Conservation (phyloP, 1,140 invertebrate species). For the Megalonaias nervosa region DNA sequence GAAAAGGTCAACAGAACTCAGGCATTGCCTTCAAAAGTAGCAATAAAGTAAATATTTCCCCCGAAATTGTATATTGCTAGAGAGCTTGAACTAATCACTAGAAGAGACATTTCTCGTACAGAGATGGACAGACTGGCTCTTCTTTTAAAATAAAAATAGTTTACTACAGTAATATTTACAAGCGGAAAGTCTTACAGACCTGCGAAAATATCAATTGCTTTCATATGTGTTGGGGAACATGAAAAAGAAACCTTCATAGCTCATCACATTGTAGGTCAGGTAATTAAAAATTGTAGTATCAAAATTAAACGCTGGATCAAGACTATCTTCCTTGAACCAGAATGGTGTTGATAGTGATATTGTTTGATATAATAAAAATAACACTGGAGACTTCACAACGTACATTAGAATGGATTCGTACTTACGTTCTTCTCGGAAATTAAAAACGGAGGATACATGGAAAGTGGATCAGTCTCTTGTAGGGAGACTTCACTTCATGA, state of each 20-base stretch:
- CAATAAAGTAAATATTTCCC: too few relatives aligned
- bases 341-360: conserved; percentile 2
- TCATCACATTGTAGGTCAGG: not conserved
- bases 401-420: not conserved
- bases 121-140: too few relatives aligned
- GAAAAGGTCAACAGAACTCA: too few relatives aligned
- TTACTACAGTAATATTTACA: too few relatives aligned
- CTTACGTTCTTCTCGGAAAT: conserved; percentile 6
- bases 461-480: conserved; percentile 1
- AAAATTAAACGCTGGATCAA: not conserved
- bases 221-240: not conserved
- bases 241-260: not conserved
- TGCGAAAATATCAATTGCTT: too few relatives aligned
- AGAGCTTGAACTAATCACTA: too few relatives aligned
- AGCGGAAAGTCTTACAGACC: too few relatives aligned
- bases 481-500: conserved; percentile 12
- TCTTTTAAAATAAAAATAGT: too few relatives aligned
- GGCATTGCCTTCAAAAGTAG: too few relatives aligned
- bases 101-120: too few relatives aligned
- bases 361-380: not conserved
- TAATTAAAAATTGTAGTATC: not conserved
- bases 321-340: not conserved
- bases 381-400: conserved; percentile 10
- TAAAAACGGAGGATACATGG: conserved; percentile 9
- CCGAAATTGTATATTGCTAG: too few relatives aligned